Percentiles rank a stretch among this genome's conserved stretches.
These are phyloP conservation scores for Pedetes capensis DNA, from an alignment of 2,113 vertebrate species.

Conservation along the genomic window DNA sequence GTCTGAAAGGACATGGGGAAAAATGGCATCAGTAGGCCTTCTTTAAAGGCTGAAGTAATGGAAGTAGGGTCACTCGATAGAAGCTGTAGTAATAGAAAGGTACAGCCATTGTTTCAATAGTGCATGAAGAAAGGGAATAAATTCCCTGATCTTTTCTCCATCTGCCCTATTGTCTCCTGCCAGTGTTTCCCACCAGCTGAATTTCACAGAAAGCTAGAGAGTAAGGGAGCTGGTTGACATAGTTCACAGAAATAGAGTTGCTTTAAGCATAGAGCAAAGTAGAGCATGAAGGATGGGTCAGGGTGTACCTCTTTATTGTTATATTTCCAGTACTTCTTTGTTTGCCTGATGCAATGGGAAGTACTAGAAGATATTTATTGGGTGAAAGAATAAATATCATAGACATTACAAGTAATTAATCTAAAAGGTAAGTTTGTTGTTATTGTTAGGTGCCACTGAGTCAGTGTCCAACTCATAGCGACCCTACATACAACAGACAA, in stretches of 20 bases:
- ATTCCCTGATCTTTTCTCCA: not conserved
- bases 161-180: not conserved
- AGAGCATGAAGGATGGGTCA: not conserved
- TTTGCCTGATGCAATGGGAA: not conserved
- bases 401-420: not conserved
- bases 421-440: not conserved
- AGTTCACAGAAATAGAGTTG: not conserved
- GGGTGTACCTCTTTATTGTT: not conserved
- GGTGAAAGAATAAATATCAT: not conserved
- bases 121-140: not conserved
- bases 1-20: not conserved
- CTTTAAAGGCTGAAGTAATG: not conserved
- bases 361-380: not conserved
- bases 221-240: not conserved
- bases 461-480: too few species aligned
- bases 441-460: too few species aligned
- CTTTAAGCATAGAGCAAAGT: not conserved
- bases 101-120: not conserved
- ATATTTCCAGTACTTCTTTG: not conserved
- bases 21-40: not conserved
- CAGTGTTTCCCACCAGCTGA: not conserved
- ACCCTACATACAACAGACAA: too few species aligned
- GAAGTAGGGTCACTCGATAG: not conserved
- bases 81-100: not conserved
- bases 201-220: not conserved